phyloP scores from a whole-genome alignment of 2,888 invertebrate genomes.

The Drosophila peninsularis region DNA sequence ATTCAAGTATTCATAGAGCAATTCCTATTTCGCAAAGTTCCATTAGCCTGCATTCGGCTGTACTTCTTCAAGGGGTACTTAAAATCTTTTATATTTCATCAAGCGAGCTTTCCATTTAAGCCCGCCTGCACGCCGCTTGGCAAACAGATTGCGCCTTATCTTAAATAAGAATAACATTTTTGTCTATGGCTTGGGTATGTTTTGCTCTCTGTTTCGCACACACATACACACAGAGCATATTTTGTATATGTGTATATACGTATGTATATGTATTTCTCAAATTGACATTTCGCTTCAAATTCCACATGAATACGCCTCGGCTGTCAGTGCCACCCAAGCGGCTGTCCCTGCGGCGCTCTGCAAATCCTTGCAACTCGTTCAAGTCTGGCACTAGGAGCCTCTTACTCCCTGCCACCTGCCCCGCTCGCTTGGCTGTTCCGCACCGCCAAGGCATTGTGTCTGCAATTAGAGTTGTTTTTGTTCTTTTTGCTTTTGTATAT shows the following conservation, averaged over 20 bases:
- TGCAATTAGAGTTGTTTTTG: slow-evolving; percentile 79
- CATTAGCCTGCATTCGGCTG: slow-evolving; percentile 24
- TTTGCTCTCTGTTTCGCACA: slow-evolving; percentile 18
- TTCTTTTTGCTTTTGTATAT: slow-evolving; percentile 65
- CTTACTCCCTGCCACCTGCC: slow-evolving; percentile 26
- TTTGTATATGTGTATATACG: slow-evolving; percentile 20
- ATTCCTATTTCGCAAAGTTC: slow-evolving; percentile 12
- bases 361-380: slow-evolving; percentile 79
- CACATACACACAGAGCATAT: slow-evolving; percentile 13
- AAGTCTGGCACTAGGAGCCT: slow-evolving; percentile 50
- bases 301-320: slow-evolving; percentile 75
- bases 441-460: slow-evolving; percentile 71
- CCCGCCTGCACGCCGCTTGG: slow-evolving; percentile 38
- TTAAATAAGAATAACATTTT: slow-evolving; percentile 77
- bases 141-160: slow-evolving; percentile 75
- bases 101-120: slow-evolving; percentile 36
- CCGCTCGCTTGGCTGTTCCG: slow-evolving; percentile 21
- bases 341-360: slow-evolving; percentile 70
- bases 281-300: slow-evolving; percentile 78
- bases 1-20: slow-evolving; percentile 23
- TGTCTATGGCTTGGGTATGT: slow-evolving; percentile 46
- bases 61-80: slow-evolving; percentile 51
- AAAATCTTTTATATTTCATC: slow-evolving; percentile 43
- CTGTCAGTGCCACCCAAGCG: slow-evolving; percentile 67
- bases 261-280: slow-evolving; percentile 61